phyloP scores from a whole-genome alignment of 2,113 vertebrate species.

The Otis tarda region DNA sequence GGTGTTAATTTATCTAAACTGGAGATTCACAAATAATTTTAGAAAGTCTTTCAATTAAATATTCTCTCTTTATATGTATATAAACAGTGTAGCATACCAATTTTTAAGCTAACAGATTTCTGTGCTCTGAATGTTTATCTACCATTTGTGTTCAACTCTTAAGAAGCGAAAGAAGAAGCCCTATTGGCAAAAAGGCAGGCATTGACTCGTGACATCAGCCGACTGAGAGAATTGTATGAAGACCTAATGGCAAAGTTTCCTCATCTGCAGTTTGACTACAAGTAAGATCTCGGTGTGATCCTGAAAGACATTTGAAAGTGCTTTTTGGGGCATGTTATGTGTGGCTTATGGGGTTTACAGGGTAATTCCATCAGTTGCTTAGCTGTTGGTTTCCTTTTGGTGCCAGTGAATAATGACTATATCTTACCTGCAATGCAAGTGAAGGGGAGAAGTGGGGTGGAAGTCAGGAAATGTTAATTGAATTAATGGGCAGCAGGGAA shows the following conservation, averaged over 20 bases:
- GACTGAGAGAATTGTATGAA: constrained; percentile 82
- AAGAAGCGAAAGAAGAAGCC: constrained; percentile 86
- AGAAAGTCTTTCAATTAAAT: neutral
- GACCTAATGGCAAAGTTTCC: constrained; percentile 85
- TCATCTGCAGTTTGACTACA: constrained; percentile 90
- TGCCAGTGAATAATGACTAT: neutral
- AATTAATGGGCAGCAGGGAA: neutral
- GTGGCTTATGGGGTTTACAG: neutral
- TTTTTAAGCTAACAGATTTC: neutral
- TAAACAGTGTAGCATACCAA: neutral
- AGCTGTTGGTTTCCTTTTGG: neutral
- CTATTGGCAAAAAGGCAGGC: constrained; percentile 80
- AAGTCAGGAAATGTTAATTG: neutral
- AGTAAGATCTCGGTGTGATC: constrained; percentile 68
- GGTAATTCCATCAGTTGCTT: neutral
- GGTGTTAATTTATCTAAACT: neutral
- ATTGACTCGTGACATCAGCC: constrained; percentile 74
- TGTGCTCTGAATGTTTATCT: neutral
- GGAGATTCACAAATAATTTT: neutral
- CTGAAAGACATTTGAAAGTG: neutral
- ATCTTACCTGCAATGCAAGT: neutral
- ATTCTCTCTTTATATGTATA: neutral
- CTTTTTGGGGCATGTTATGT: neutral
- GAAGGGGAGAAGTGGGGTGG: neutral
- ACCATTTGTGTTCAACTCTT: neutral